These are phyloP conservation scores for Penaeus japonicus DNA, from an alignment of 1,140 invertebrate species.

Conservation along the genomic window DNA sequence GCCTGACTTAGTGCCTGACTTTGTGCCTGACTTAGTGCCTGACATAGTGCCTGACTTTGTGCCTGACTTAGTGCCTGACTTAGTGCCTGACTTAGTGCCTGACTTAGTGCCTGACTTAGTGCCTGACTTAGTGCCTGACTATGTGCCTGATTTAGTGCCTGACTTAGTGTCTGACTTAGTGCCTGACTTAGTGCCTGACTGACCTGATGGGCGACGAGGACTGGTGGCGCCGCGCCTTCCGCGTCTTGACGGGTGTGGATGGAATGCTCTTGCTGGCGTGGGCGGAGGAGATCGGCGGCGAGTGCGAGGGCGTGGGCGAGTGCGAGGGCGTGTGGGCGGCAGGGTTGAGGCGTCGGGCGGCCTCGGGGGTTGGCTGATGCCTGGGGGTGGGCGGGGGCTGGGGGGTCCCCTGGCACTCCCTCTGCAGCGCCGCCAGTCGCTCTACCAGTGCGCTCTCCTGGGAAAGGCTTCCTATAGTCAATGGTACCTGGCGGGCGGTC, in stretches of 20 bases:
- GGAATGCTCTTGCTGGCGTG: constrained; percentile 58
- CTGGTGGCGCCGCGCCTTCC: constrained; percentile 77
- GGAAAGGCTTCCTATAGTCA: background rate
- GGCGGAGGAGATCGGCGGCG: constrained; percentile 48
- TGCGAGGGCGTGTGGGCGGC: constrained; percentile 42
- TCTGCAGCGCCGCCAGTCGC: constrained; percentile 58
- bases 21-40: no score
- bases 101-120: no score
- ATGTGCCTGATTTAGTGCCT: no score
- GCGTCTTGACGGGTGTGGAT: constrained; percentile 73
- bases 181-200: background rate
- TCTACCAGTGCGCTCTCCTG: constrained; percentile 56
- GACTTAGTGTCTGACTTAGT: no score
- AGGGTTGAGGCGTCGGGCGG: constrained; percentile 45
- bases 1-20: no score
- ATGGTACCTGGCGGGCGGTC: no score
- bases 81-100: no score
- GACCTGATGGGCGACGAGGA: constrained; percentile 79
- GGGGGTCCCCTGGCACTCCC: constrained; percentile 51
- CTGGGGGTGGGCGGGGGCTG: constrained; percentile 60
- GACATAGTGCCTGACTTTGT: no score
- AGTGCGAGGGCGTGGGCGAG: constrained; percentile 13
- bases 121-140: no score
- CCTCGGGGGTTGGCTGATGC: constrained; percentile 40
- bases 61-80: no score